phyloP scores from a whole-genome alignment of 37 sponge, comb jelly and placozoan species.

The Spongia lamella region DNA sequence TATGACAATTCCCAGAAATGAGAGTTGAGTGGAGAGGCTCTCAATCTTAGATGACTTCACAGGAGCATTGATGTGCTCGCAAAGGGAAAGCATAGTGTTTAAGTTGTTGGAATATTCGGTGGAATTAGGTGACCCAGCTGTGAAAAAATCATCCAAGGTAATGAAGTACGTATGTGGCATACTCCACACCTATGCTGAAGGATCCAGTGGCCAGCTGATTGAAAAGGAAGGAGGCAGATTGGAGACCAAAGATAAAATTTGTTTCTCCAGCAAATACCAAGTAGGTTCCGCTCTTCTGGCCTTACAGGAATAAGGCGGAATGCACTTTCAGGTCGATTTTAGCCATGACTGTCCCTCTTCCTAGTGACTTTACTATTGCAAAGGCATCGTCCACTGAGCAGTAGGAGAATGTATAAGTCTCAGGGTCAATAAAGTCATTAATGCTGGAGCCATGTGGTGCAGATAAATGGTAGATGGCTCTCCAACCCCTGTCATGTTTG shows the following conservation, averaged over 20 bases:
- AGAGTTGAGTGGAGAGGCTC: too few relatives aligned
- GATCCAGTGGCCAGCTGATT: constrained; percentile 29
- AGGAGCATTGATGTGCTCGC: too few relatives aligned
- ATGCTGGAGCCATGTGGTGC: constrained; percentile 41
- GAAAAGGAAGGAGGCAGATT: constrained; percentile 20
- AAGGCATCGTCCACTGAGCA: constrained; percentile 32
- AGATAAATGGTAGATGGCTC: constrained; percentile 32
- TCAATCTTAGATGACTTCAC: too few relatives aligned
- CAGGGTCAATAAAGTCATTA: constrained; percentile 33
- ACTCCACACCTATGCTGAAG: too few relatives aligned
- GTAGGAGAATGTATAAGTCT: constrained; percentile 13
- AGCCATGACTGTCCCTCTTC: constrained; percentile 13
- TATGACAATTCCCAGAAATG: constrained; percentile 24
- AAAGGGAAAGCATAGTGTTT: too few relatives aligned
- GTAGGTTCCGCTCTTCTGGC: constrained; percentile 39
- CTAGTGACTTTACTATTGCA: background rate
- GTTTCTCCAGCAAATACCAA: constrained; percentile 26
- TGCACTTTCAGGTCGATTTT: constrained; percentile 53
- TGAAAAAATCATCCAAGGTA: too few relatives aligned
- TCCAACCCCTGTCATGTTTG: constrained; percentile 43
- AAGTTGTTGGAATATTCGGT: too few relatives aligned
- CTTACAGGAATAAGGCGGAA: constrained; percentile 39
- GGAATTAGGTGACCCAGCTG: too few relatives aligned
- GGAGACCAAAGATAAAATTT: constrained; percentile 27
- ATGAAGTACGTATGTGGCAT: too few relatives aligned